A percentile compares a stretch with the other conserved stretches of the same genome.
Evolutionary conservation across 1,140 invertebrate species (phyloP).

Genomic region (Chironomus tepperi): DNA sequence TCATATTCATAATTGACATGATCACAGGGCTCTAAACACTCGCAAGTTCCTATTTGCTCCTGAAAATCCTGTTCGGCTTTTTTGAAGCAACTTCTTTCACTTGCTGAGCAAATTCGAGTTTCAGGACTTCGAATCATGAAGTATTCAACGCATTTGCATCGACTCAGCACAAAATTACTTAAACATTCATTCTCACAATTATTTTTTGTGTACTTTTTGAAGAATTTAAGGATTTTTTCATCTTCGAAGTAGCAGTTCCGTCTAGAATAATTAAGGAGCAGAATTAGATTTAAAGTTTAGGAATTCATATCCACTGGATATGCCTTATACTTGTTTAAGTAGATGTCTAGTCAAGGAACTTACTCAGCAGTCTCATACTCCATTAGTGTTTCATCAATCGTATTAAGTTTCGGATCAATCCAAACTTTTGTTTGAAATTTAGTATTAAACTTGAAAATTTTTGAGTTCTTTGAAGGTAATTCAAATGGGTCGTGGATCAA

Average conservation of each 20-base stretch:
- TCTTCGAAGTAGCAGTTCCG: conserved; percentile 45
- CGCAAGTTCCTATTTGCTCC: too few relatives aligned
- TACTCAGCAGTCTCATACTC: not conserved
- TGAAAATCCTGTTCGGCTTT: too few relatives aligned
- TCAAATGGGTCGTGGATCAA: not conserved
- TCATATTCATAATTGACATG: too few relatives aligned
- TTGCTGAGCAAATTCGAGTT: too few relatives aligned
- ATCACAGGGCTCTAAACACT: too few relatives aligned
- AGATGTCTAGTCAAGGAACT: too few relatives aligned
- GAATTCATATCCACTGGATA: too few relatives aligned
- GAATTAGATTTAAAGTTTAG: too few relatives aligned
- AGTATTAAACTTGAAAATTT: not conserved
- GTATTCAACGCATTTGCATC: not conserved
- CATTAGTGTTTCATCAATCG: not conserved
- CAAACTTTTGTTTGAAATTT: not conserved
- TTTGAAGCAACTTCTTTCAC: too few relatives aligned
- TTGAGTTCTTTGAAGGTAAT: not conserved
- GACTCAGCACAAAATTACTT: not conserved
- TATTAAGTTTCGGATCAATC: not conserved
- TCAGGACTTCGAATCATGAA: too few relatives aligned
- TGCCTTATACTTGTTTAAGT: too few relatives aligned
- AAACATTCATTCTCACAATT: not conserved
- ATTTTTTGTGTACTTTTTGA: conserved; percentile 52
- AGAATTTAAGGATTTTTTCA: conserved; percentile 53
- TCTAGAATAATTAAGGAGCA: too few relatives aligned